Percentiles rank a stretch among this genome's conserved stretches.
Conservation (phyloP, 2,888 invertebrate genomes). For the Athetis lepigone region DNA sequence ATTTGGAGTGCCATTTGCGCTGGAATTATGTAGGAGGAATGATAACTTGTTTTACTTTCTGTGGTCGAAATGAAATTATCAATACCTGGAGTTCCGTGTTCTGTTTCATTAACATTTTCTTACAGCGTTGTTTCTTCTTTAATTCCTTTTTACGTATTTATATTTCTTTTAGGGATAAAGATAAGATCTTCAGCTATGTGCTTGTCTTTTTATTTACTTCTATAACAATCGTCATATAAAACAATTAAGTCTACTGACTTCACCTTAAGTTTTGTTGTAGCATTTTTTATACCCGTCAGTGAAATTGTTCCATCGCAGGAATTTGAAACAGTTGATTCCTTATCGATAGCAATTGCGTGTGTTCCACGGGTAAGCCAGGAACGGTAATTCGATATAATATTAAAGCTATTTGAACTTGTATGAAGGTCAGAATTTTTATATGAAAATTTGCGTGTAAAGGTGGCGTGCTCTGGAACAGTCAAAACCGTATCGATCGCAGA, state of each 20-base stretch:
- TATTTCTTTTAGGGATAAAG: too few relatives aligned
- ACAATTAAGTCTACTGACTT: not conserved
- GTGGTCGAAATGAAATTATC: conserved; percentile 5
- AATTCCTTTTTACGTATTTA: too few relatives aligned
- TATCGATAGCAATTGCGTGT: conserved; percentile 46
- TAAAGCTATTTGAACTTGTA: conserved; percentile 52
- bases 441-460: conserved; percentile 56
- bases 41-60: conserved; percentile 12
- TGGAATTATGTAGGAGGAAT: conserved; percentile 6
- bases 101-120: not conserved
- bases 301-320: conserved; percentile 16
- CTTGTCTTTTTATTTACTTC: too few relatives aligned
- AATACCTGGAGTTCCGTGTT: conserved; percentile 2
- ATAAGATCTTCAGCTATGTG: too few relatives aligned
- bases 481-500: conserved; percentile 56
- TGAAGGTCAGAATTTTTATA: conserved; percentile 61
- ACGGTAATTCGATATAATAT: conserved; percentile 43
- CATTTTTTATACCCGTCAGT: conserved; percentile 1
- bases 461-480: conserved; percentile 56
- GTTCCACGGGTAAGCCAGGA: conserved; percentile 21
- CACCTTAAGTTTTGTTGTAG: not conserved
- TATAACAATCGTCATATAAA: too few relatives aligned
- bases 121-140: not conserved
- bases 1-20: conserved; percentile 22
- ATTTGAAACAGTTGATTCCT: conserved; percentile 28